Base-by-base conservation (phyloP, 1,140 invertebrate genomes). In the Lordiphosa clarofinis region DNA sequence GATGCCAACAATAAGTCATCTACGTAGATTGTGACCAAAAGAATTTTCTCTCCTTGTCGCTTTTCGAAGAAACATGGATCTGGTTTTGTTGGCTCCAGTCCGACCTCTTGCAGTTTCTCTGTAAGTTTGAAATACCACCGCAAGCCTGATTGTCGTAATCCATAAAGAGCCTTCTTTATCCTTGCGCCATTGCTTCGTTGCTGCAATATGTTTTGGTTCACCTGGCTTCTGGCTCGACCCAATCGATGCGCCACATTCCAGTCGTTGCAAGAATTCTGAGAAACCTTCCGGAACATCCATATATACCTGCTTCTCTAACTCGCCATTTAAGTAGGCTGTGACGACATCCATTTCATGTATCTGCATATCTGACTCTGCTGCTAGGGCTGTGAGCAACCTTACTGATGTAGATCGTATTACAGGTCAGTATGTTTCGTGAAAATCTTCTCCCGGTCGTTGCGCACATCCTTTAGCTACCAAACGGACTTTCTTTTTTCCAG, bases 1-100 rank as follows among this genome's bases (percentile, higher is more conserved):
- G 46, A 42, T 0, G 59, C 19, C 24, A 74, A 47, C 36, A 71
- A 57, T 65, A n/a, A n/a, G n/a, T n/a, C n/a, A n/a, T n/a, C n/a
- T n/a, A n/a, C n/a, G n/a, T n/a, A n/a, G n/a, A n/a, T n/a, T n/a
- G n/a, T n/a, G 35, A 70, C 24, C n/a, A 78, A 12, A 1, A 40
- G 13, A 15, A 28, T 38, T 40, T 40, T 40, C 11, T 3, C 11
- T 3, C 12, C 35, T 50, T 42, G 13, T 37, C 11, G 43, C 38
- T 50, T 62, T 7, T 48, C 40, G 33, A 61, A 73, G 9, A 66
- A 13, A 46, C 55, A 68, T 33, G 56, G 31, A 36, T 68, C 54
- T 11, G 37, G 52, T 35, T 62, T 43, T 8, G 60, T 57, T n/a
- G 69, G 5, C 5, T 61, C 52, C 4, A 62, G 12, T 12, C 57